Base-by-base conservation (phyloP, 64 coral and sea anemone species). In the Stylophora pistillata region DNA sequence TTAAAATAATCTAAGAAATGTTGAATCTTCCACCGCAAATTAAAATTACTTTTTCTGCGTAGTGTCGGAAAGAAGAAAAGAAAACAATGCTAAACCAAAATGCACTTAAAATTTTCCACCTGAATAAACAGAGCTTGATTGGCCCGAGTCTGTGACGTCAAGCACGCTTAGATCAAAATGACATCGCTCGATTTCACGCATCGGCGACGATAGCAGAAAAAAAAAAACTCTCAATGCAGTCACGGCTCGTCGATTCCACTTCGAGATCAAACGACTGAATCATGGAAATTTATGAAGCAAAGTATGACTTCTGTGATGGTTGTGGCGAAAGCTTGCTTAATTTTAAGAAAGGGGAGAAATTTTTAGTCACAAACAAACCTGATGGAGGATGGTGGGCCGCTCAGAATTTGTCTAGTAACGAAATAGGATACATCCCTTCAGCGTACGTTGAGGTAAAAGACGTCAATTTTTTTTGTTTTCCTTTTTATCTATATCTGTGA, bases 341-440 rank as follows among this genome's bases (percentile, higher is more conserved):
- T 81, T 90, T 90, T 13, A 90, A 57, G 30, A 79, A 83, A 90
- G 89, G 78, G 10, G 89, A 90, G 54, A 90, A 75, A 61, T 90
- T 90, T 73, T 74, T 74, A 63, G 73, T 90, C 89, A 83, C 80
- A 12, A 54, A 90, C 55, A 90, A 90, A 61, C 41, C 54, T 9
- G 80, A 81, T 14, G 78, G 66, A 32, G 78, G 78, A 16, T 90
- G 89, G 89, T 90, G 89, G 89, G 89, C 63, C 18, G 89, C 89
- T 28, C 64, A 81, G 25, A 90, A 58, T 53, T 81, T 90, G 16
- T 79, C 70, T 4, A 83, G 72, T 73, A 90, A 90, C 72, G 89
- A 90, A 79, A 73, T 90, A 27, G 89, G 89, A 90, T 90, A 90
- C 64, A 73, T 90, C 58, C 89, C 89, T 73, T 62, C 77, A 52